Base-by-base conservation (phyloP, 2,888 invertebrate species). In the Bruchidius siliquastri region DNA sequence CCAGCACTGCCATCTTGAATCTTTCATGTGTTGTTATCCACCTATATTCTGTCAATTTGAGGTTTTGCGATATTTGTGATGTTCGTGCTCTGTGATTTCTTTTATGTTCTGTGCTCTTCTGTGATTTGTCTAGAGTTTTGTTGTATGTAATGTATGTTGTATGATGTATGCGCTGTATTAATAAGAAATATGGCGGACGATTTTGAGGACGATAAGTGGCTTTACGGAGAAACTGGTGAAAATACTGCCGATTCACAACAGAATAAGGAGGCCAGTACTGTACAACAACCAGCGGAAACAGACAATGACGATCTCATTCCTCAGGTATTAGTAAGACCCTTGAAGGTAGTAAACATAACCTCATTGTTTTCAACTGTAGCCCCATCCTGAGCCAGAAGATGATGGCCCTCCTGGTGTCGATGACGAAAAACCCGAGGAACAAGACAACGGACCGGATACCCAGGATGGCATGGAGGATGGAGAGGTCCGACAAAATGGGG, bases 191-290 rank as follows among this genome's bases (percentile, higher is more conserved):
- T 91, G 91, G 90, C 91, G 80, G 92, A 92, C 76, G 90, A 90
- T 80, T 85, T 87, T 21, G 92, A 92, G 85, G 96, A 96, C 84
- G 96, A 96, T 88, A 93, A 91, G 83, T 96, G 95, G 95, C 88
- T 96, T 75, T 96, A 96, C 82, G 96, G 96, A 21, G 95, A 94
- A 70, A 93, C 93, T 32, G 80, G 76, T 30, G 81, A 81, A 72
- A 30, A 71, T 76, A 49, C 20, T 67, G 66, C 73, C 22, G 73
- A 73, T 71, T 69, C 76, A 13, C 85, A 22, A 49, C 68, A 8
- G 18, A 49, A 49, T 67, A 79, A 76, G 26, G 81, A 81, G 72
- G 67, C 71, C 75, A 49, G 2, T 22, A 66, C 72, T 22, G 73
- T 73, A 71, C 70, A 76, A 8, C 85, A 22, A 49, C 68, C 74